phyloP scores from a whole-genome alignment of 2,113 vertebrate species.

The Aptenodytes forsteri region DNA sequence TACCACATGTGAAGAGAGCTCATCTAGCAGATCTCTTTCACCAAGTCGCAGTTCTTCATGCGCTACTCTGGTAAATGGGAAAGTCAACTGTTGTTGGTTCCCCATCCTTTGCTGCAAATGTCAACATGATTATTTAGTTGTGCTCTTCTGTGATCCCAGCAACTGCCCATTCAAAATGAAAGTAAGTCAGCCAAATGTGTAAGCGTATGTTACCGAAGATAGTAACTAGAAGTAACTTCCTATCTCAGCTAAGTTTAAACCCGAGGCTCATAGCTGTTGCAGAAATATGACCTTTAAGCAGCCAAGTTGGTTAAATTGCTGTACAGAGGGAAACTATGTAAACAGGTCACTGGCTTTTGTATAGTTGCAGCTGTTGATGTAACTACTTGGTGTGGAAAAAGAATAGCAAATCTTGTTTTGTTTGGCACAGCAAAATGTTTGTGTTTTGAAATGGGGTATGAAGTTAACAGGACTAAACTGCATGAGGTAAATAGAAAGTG shows the following conservation, averaged over 20 bases:
- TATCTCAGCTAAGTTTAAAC: background rate
- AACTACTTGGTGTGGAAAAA: conserved; percentile 9
- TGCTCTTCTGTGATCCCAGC: background rate
- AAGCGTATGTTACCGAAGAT: background rate
- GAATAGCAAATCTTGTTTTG: conserved; percentile 31
- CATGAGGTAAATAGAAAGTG: background rate
- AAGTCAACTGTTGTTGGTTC: background rate
- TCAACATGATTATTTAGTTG: background rate
- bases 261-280: background rate
- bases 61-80: background rate
- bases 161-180: background rate
- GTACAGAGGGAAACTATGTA: conserved; percentile 27
- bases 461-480: background rate
- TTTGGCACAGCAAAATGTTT: conserved; percentile 4
- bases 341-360: conserved; percentile 33
- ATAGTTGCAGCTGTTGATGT: conserved; percentile 23
- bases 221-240: background rate
- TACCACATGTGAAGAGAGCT: background rate
- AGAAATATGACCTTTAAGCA: conserved; percentile 42
- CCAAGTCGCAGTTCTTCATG: background rate
- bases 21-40: background rate
- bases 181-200: background rate
- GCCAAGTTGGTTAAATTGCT: conserved; percentile 12
- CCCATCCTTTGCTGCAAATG: background rate
- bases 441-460: conserved; percentile 24